phyloP scores from a whole-genome alignment of 2,113 vertebrate species.

The Aptenodytes forsteri region DNA sequence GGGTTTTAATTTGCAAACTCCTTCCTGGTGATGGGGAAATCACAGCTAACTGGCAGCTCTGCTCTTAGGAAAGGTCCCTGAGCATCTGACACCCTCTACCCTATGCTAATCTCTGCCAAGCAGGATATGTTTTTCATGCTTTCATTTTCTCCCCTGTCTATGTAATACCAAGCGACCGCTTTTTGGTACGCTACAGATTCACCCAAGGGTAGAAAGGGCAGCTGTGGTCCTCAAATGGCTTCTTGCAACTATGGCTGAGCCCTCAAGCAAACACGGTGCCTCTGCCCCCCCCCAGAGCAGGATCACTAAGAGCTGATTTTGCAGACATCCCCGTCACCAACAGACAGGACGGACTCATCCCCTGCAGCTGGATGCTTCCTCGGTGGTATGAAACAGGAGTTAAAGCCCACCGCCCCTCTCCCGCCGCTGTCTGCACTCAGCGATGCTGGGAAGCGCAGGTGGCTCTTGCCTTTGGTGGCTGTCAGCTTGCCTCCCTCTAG shows the following conservation, averaged over 20 bases:
- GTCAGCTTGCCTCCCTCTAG: conserved; percentile 46
- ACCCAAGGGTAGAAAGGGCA: not conserved
- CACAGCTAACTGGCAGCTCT: not conserved
- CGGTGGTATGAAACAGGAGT: not conserved
- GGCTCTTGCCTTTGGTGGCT: not conserved
- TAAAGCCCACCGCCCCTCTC: not conserved
- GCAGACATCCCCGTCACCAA: not conserved
- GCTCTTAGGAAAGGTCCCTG: not conserved
- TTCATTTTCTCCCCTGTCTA: not conserved
- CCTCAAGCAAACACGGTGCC: rapidly evolving
- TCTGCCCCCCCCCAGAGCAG: not conserved
- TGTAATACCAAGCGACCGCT: rapidly evolving
- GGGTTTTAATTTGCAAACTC: not conserved
- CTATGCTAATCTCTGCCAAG: not conserved
- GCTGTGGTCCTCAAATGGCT: not conserved
- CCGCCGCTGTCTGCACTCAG: rapidly evolving
- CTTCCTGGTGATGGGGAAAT: not conserved
- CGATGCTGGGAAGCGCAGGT: rapidly evolving
- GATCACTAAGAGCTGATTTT: not conserved
- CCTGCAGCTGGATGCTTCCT: not conserved
- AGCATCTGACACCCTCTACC: not conserved
- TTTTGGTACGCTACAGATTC: not conserved
- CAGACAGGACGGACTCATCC: not conserved
- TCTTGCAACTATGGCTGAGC: too few species aligned
- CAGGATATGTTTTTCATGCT: not conserved